These are phyloP conservation scores for Eretmochelys imbricata DNA, from an alignment of 2,113 vertebrate species.

Conservation along the genomic window DNA sequence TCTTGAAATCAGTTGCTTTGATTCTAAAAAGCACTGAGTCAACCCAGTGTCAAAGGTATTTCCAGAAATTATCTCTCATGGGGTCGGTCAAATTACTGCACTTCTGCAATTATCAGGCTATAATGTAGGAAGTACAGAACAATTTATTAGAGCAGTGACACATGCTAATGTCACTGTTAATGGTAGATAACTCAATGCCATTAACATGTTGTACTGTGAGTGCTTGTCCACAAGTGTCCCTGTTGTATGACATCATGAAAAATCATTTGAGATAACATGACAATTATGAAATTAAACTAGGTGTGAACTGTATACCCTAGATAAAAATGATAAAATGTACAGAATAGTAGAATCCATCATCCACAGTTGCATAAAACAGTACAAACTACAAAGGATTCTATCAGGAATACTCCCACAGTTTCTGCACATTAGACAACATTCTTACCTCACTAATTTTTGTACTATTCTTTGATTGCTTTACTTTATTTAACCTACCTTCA, in stretches of 20 bases:
- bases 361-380: not conserved
- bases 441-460: not conserved
- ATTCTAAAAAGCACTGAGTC: not conserved
- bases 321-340: no score
- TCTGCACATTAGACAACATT: not conserved
- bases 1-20: not conserved
- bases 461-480: not conserved
- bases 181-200: not conserved
- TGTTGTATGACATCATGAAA: not conserved
- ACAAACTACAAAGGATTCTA: fast-evolving
- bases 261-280: not conserved
- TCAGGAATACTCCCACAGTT: fast-evolving
- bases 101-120: not conserved
- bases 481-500: not conserved
- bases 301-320: fast-evolving
- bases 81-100: not conserved
- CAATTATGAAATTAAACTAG: not conserved
- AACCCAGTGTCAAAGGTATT: not conserved
- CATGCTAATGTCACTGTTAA: not conserved
- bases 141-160: not conserved
- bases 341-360: not conserved
- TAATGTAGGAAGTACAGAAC: no score
- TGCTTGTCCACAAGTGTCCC: not conserved
- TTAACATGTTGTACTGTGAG: not conserved
- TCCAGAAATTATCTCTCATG: not conserved